Evolutionary conservation across 2,888 invertebrate species (phyloP), one percentile per base, ranked within the genome.

Genomic region (Drosophila gaucha): DNA sequence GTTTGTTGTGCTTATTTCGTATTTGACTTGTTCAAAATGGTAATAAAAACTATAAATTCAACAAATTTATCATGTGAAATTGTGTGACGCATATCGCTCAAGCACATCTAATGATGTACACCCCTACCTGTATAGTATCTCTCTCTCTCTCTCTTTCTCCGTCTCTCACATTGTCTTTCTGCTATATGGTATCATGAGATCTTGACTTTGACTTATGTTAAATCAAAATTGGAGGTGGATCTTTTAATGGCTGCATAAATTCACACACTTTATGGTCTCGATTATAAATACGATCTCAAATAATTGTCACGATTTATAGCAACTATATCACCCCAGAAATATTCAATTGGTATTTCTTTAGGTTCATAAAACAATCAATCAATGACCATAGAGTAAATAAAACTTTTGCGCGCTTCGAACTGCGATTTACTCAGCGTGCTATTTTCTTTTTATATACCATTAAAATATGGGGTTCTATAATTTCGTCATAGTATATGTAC

Each of bases 41-140:
- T 72, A 74, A 83, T 77, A 80, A 84, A 77, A 80, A 66, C 72
- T 66, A 88, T 86, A 72, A 78, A 78, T 67, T 67, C 39, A 84
- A 66, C 72, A 86, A 59, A 86, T 88, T 70, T 88, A 80, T 86
- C 86, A 86, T 67, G 35, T 59, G 51, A 68, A 86, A 80, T 68
- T 49, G 78, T 66, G 64, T 84, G 88, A 88, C 86, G 83, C 83
- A 86, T 62, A 54, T 68, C 67, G 67, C 63, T 70, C 60, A 72
- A 49, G 67, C 80, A 68, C 47, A 70, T 62, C 83, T 38, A 70
- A 75, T 39, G 68, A 56, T 18, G 6, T 44, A 8, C 22, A 20
- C 28, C 28, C 10, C 38, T n/a, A 35, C 18, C 39, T 51, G 26
- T 22, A 14, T 9, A 2, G 6, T 14, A 24, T 22, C 22, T 22